Conservation (phyloP, 2,113 vertebrate genomes). For the Lophura nycthemera region DNA sequence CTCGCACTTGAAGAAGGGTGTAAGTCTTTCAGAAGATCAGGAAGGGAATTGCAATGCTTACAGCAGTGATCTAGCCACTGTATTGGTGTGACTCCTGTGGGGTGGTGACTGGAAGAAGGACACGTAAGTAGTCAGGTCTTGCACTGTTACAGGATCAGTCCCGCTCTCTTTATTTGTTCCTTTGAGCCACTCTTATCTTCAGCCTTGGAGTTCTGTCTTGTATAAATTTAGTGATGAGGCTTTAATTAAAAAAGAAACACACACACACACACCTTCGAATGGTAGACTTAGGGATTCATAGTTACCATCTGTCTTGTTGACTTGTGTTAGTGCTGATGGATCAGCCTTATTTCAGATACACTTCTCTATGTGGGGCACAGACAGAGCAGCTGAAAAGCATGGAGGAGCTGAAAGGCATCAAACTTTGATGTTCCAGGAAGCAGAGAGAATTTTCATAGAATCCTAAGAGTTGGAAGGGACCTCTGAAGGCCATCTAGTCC, state of each 20-base stretch:
- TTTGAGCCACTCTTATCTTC: background rate
- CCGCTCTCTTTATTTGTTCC: background rate
- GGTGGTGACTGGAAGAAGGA: background rate
- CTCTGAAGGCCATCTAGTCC: too few species aligned
- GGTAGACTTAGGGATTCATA: background rate
- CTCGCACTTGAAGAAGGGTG: accelerated
- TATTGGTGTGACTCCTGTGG: background rate
- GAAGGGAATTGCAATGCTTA: background rate
- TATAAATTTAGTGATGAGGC: background rate
- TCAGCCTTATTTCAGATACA: accelerated
- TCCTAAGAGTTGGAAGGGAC: too few species aligned
- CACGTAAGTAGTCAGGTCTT: background rate
- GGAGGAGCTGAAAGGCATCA: background rate
- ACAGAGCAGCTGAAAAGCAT: background rate
- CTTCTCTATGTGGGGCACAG: background rate
- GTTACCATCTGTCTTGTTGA: background rate
- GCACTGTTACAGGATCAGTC: accelerated
- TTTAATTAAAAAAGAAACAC: background rate
- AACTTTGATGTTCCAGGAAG: background rate
- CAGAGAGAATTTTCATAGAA: background rate
- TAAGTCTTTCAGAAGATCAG: background rate
- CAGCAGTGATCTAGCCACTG: background rate
- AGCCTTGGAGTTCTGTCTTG: background rate
- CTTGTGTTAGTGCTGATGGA: background rate
- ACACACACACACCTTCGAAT: background rate